phyloP scores from a whole-genome alignment of 2,888 invertebrate genomes.

The Ptychoptera contaminata region DNA sequence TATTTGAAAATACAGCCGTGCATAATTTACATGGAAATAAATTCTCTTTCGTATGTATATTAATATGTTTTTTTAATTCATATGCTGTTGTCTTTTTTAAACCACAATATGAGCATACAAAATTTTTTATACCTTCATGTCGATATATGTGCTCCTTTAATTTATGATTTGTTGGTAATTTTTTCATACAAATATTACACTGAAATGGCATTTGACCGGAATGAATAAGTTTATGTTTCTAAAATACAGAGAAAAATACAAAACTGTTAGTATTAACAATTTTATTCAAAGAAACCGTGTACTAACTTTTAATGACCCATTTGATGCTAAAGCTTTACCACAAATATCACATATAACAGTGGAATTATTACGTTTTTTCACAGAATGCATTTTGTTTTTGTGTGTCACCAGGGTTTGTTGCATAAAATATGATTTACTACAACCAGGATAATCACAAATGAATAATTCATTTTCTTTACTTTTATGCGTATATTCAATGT shows the following conservation, averaged over 20 bases:
- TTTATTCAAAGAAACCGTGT: neutral
- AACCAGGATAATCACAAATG: constrained; percentile 4
- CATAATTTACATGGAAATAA: constrained; percentile 8
- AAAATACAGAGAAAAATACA: neutral
- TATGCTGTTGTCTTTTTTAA: constrained; percentile 8
- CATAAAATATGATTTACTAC: constrained; percentile 8
- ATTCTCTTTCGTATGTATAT: constrained; percentile 9
- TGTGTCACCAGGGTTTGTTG: constrained; percentile 7
- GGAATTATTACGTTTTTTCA: neutral
- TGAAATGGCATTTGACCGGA: constrained; percentile 8
- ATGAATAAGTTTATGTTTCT: constrained; percentile 9
- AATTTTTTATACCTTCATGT: constrained; percentile 11
- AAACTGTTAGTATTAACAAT: neutral
- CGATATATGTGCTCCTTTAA: constrained; percentile 10
- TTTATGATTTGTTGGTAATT: constrained; percentile 9
- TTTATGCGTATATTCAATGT: neutral
- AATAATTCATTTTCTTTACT: constrained; percentile 1
- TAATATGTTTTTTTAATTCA: constrained; percentile 9
- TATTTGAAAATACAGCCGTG: constrained; percentile 5
- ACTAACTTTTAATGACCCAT: constrained; percentile 3
- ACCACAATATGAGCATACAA: constrained; percentile 10
- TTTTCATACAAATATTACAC: constrained; percentile 8
- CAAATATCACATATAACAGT: constrained; percentile 6
- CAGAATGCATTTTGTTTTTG: constrained; percentile 3
- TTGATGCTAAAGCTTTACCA: constrained; percentile 6